Percentiles rank a stretch among this genome's conserved stretches.
Evolutionary conservation across 2,888 invertebrate genomes (phyloP).

Genomic region (Drosophila nr. perissopoda): DNA sequence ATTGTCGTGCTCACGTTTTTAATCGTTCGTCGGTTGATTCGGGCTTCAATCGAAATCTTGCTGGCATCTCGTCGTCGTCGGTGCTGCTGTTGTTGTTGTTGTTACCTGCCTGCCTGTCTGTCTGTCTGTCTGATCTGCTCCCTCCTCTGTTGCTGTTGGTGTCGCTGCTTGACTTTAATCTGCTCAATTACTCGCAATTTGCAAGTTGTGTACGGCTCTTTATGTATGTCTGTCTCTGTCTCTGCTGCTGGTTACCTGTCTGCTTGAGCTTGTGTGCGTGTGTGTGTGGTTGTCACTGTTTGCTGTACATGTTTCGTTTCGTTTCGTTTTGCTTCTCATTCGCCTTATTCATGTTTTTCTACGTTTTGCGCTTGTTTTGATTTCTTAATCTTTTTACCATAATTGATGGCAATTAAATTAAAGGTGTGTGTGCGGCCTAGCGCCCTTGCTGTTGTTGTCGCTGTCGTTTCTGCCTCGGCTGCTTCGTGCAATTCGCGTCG

Average conservation of each 20-base stretch:
- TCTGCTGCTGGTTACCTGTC: constrained; percentile 33
- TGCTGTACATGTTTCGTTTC: constrained; percentile 47
- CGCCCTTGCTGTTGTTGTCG: constrained; percentile 31
- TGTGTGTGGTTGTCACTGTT: constrained; percentile 25
- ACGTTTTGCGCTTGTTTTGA: constrained; percentile 79
- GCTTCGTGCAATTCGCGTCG: constrained; percentile 46
- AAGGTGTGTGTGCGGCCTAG: constrained; percentile 75
- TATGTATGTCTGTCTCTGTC: constrained; percentile 39
- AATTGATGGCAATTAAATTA: constrained; percentile 82
- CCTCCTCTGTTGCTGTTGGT: constrained; percentile 35
- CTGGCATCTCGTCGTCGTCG: constrained; percentile 34
- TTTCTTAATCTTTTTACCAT: constrained; percentile 82
- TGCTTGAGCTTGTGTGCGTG: constrained; percentile 17
- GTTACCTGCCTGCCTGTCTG: constrained; percentile 34
- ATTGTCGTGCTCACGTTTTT: constrained; percentile 75
- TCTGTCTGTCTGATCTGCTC: constrained; percentile 33
- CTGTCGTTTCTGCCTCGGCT: constrained; percentile 46
- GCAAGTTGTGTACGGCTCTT: constrained; percentile 66
- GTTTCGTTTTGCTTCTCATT: constrained; percentile 64
- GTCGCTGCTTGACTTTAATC: constrained; percentile 79
- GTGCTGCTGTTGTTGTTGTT: constrained; percentile 24
- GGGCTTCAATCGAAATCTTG: constrained; percentile 65
- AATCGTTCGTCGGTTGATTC: constrained; percentile 74
- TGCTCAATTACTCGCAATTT: constrained; percentile 82
- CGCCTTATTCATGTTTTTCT: constrained; percentile 70